Conservation (phyloP, 2,113 vertebrate species). For the Chauna torquata region DNA sequence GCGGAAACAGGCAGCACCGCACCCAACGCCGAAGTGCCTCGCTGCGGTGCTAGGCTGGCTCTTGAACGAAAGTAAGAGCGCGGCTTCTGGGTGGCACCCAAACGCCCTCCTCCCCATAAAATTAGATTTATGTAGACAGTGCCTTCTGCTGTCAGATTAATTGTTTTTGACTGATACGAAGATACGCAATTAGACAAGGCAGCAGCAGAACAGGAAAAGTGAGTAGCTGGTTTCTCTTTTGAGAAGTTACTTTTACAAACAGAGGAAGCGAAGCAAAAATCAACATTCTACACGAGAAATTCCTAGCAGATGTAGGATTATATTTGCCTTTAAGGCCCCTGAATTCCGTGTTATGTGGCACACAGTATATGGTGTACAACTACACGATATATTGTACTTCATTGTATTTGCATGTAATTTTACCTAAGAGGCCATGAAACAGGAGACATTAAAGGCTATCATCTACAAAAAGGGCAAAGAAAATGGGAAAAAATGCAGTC, state of each 20-base stretch:
- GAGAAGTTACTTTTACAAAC: neutral
- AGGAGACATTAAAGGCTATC: neutral
- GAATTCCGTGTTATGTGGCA: neutral
- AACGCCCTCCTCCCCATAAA: neutral
- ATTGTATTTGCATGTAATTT: neutral
- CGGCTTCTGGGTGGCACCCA: neutral
- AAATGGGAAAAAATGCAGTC: neutral
- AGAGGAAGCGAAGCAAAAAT: neutral
- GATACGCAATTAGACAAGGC: neutral
- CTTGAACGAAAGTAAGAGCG: neutral
- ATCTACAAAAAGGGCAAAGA: neutral
- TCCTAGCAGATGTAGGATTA: neutral
- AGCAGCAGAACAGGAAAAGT: neutral
- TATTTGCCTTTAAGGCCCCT: neutral
- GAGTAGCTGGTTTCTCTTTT: neutral
- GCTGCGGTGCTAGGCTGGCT: neutral
- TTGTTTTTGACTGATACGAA: neutral
- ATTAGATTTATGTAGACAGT: neutral
- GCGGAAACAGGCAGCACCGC: no score
- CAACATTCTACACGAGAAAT: neutral
- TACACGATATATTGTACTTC: fast-evolving
- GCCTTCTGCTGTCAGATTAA: neutral
- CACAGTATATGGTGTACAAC: neutral
- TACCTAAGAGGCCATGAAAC: neutral
- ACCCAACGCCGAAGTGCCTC: neutral